Evolutionary conservation across 2,888 invertebrate species (phyloP), one percentile per base, ranked within the genome.

Genomic region (Cremastinae sp.): DNA sequence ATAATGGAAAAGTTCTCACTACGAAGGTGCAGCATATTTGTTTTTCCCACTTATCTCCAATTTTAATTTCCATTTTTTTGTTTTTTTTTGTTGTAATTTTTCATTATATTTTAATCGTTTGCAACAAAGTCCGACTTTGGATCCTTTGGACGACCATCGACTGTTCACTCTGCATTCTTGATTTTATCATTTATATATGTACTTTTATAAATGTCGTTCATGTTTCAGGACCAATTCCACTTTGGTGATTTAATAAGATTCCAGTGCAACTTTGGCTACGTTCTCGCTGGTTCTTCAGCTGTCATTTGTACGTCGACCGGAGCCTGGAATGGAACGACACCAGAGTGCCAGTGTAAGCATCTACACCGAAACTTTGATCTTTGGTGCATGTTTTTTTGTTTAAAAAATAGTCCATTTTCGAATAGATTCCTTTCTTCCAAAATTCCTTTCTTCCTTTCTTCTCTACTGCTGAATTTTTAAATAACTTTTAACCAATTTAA

Each of bases 221-320:
- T n/a, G n/a, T n/a, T 81, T 10, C 75, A 92, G 91, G 92, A 92
- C 68, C 92, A 94, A 84, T 97, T 95, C 87, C 96, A 97, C 87
- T 98, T 96, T 85, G 96, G 97, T 0, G 97, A 98, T 89, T 92
- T 96, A 47, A 94, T 97, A 0, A 94, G 93, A 79, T 98, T 98
- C 92, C 96, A 97, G 85, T 98, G 98, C 87, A 94, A 97, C 85
- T 98, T 98, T 89, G 98, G 98, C 14, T 97, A 96, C 87, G 95
- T 97, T 0, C 95, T 98, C 93, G 94, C 95, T 74, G 98, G 98
- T 61, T 95, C 96, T 59, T 93, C 96, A 0, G 94, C 96, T 3
- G 91, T 98, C 14, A 92, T 96, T 66, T 99, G 98, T 89, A 94
- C 96, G 0, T 95, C 96, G 2, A 95, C 94, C 87, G 98, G 98